Conservation (phyloP, 1,140 invertebrate genomes). For the Bombus vancouverensis region DNA sequence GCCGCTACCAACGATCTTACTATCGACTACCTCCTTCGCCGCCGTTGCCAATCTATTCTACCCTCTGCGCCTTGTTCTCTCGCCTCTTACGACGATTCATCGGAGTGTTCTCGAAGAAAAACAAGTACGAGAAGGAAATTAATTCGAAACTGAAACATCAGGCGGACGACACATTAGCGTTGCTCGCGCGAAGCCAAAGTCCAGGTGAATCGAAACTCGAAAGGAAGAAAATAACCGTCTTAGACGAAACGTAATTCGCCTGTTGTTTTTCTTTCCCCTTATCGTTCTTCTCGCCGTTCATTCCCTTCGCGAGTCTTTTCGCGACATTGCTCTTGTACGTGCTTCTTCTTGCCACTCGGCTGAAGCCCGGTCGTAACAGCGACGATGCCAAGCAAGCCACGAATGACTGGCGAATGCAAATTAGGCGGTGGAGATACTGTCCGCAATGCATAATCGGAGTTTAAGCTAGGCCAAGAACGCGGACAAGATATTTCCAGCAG, state of each 20-base stretch:
- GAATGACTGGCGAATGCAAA: constrained; percentile 76
- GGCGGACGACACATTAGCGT: too few species aligned
- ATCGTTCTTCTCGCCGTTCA: neutral
- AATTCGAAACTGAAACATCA: too few species aligned
- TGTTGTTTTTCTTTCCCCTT: neutral
- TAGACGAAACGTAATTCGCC: neutral
- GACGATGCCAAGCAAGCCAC: constrained; percentile 66
- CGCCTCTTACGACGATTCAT: too few species aligned
- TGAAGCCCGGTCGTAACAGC: neutral
- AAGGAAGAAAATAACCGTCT: neutral
- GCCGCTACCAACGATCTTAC: too few species aligned
- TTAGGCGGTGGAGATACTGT: constrained; percentile 72
- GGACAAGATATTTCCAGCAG: constrained; percentile 67
- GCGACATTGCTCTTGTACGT: neutral
- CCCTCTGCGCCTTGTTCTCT: neutral
- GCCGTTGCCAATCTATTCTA: neutral
- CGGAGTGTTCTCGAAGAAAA: too few species aligned
- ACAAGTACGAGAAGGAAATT: too few species aligned
- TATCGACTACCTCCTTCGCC: constrained; percentile 23
- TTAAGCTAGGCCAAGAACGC: constrained; percentile 69
- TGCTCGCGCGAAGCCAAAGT: too few species aligned
- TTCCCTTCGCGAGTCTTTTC: neutral
- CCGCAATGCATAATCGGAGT: constrained; percentile 73
- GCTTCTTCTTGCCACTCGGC: neutral
- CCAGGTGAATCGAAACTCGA: too few species aligned